These are phyloP conservation scores for Meteorus sp. DNA, from an alignment of 1,140 invertebrate genomes.

Conservation along the genomic window DNA sequence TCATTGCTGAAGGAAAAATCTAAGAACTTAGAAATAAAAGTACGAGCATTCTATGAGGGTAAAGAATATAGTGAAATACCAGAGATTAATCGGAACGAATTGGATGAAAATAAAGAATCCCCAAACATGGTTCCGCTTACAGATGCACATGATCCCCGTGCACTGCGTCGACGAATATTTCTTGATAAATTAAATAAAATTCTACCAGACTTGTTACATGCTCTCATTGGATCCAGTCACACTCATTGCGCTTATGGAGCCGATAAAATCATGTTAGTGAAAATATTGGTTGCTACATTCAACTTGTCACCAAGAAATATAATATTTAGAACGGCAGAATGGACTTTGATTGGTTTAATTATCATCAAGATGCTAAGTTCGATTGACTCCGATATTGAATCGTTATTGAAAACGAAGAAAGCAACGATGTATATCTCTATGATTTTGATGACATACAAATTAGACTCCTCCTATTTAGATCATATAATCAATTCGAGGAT, in stretches of 20 bases:
- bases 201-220: constrained; percentile 52
- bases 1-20: constrained; percentile 49
- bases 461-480: constrained; percentile 54
- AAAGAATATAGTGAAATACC: constrained; percentile 34
- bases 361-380: constrained; percentile 56
- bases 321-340: constrained; percentile 55
- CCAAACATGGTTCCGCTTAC: constrained; percentile 48
- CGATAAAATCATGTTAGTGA: constrained; percentile 38
- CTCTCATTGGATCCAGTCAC: constrained; percentile 37
- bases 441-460: constrained; percentile 56
- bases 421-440: constrained; percentile 50
- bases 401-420: constrained; percentile 41
- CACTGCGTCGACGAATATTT: constrained; percentile 53
- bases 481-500: constrained; percentile 9
- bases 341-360: constrained; percentile 54
- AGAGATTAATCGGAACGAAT: constrained; percentile 1
- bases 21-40: constrained; percentile 51
- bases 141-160: constrained; percentile 49
- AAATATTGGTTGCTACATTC: constrained; percentile 53
- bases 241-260: constrained; percentile 32
- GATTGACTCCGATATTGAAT: constrained; percentile 44
- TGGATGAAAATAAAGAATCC: constrained; percentile 23
- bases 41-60: constrained; percentile 52
- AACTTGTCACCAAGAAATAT: constrained; percentile 55
- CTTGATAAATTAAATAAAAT: constrained; percentile 54